Evolutionary conservation across 2,113 vertebrate genomes (phyloP), one percentile per base, ranked within the genome.

Genomic region (Calyptomena viridis): DNA sequence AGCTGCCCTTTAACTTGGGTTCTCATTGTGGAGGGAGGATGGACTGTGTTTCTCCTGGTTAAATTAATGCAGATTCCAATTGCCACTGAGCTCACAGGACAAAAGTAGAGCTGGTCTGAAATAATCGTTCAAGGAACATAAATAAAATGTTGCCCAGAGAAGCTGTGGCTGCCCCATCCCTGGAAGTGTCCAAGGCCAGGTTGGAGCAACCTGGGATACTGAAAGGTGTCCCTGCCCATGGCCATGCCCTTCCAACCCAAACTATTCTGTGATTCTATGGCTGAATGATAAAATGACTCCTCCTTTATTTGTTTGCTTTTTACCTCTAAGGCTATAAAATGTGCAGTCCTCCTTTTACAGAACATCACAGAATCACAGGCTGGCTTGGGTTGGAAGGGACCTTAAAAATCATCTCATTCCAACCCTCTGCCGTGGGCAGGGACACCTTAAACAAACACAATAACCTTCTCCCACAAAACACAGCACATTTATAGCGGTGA

Each of bases 121-220:
- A 33, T 19, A 64, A 56, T 20, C 16, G 15, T 53, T 76, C 17
- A 3, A 8, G 17, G 69, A 60, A 53, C 0, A 0, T 14, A 35
- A 79, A 40, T 44, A 21, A 80, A 89, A 5, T 20, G 3, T 15
- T 60, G 30, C 35, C 17, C 50, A 50, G 21, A 42, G 50, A 21
- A 21, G 55, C 55, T n/a, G 55, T 58, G 33, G 18, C 35, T 80
- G 25, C 17, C 21, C 53, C 1, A 31, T 47, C 47, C 21, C 39
- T 83, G 63, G 46, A 1, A 55, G 16, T 27, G 47, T 10, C 8
- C 25, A 11, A 55, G 55, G 5, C 11, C n/a, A 22, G 78, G 39
- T 0, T 68, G n/a, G 71, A 82, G 14, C 20, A 52, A 0, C 16
- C 4, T 89, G 39, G 28, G 5, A 9, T 0, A 2, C 39, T 31